Evolutionary conservation across 1,140 invertebrate genomes (phyloP).

Genomic region (Patella vulgata): DNA sequence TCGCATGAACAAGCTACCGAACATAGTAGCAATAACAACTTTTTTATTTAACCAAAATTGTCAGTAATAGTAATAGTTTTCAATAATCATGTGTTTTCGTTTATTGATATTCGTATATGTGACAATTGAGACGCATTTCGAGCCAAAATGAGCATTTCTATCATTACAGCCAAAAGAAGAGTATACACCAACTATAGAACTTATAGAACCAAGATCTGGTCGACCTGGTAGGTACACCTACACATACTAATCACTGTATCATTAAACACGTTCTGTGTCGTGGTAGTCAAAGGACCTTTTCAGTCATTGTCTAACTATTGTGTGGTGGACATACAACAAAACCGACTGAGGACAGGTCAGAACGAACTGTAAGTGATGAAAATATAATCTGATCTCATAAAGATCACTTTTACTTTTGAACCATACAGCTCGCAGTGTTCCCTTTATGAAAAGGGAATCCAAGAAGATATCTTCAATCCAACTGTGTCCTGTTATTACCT

Average conservation of each 20-base stretch:
- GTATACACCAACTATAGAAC: conserved; percentile 19
- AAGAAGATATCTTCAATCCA: no score
- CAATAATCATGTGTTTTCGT: background rate
- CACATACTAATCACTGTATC: background rate
- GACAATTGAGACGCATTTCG: background rate
- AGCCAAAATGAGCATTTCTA: background rate
- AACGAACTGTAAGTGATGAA: background rate
- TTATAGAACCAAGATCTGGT: conserved; percentile 23
- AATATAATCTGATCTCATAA: background rate
- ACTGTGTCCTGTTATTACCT: no score
- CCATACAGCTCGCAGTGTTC: no score
- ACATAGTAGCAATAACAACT: no score
- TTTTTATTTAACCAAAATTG: no score
- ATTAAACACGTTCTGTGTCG: background rate
- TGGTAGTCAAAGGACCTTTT: background rate
- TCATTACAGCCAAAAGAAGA: conserved; percentile 9
- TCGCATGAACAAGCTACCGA: no score
- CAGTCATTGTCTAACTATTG: background rate
- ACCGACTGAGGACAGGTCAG: background rate
- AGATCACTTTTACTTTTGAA: no score
- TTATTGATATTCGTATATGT: background rate
- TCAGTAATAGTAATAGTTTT: no score
- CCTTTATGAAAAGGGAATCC: no score
- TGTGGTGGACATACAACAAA: background rate
- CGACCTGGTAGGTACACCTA: conserved; percentile 12